Base-by-base conservation (phyloP, 1,140 invertebrate genomes). In the Apis florea region DNA sequence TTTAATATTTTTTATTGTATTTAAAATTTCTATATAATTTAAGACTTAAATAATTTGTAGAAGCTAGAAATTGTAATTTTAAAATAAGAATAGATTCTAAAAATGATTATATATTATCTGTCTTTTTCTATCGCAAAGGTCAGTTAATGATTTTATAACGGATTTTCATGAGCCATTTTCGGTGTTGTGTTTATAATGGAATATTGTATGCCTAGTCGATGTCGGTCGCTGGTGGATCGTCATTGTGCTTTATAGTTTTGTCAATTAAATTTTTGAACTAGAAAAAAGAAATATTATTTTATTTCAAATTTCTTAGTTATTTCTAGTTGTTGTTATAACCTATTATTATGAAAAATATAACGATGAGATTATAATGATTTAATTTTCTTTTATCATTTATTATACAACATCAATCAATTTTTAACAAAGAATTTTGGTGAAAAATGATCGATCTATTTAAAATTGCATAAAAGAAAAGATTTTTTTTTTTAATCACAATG, bases 141-240 rank as follows among this genome's bases (percentile, higher is more conserved):
- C 85, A 47, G 31, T 61, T 63, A 83, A 83, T 80, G 66, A 58
- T 82, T 79, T 83, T 53, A 69, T 51, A 59, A 73, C 59, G 51
- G 15, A 85, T 78, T 83, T 72, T 78, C 69, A 68, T 40, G 71
- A 71, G 77, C 66, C 51, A 79, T 17, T 40, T 40, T 72, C 74
- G 61, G 47, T 82, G 31, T 83, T 24, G 58, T 54, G 51, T 53
- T 56, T 59, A 67, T 54, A 51, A 15, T 21, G 61, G 82, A 84
- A 74, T 64, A 64, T 84, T 54, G 63, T 40, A 47, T 78, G 51
- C 58, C 24, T 40, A 53, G 68, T 81, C 69, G 72, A 87, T 84
- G 86, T 89, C 84, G 84, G 59, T 40, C 31, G 31, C 68, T 77
- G 75, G 76, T 88, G 87, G 86, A 89, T 88, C 86, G 86, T 83